Evolutionary conservation across 2,113 vertebrate genomes (phyloP).

Genomic region (Lanius collurio): DNA sequence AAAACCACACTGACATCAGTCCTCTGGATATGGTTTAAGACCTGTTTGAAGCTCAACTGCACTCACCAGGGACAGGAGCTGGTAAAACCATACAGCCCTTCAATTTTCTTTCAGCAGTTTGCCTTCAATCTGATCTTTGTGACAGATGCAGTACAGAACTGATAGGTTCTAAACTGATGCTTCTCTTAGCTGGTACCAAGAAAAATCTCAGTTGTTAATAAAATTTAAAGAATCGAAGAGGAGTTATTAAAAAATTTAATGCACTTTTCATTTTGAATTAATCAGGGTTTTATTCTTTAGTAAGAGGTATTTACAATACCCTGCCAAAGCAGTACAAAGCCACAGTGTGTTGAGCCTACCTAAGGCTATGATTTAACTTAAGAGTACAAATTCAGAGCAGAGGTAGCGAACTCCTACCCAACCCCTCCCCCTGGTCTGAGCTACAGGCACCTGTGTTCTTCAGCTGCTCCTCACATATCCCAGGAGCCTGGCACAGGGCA

Average conservation of each 20-base stretch:
- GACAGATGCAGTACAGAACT: not conserved
- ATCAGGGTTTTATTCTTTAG: not conserved
- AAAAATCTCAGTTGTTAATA: not conserved
- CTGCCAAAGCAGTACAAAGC: not conserved
- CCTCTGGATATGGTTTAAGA: not conserved
- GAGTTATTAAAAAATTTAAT: not conserved
- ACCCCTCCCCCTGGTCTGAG: not conserved
- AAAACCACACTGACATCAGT: not conserved
- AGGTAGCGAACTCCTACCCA: not conserved
- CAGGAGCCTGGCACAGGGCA: not conserved
- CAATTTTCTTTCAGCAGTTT: not conserved
- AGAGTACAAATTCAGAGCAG: not conserved
- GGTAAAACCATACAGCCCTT: not conserved
- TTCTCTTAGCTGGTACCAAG: not conserved
- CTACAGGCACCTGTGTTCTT: not conserved
- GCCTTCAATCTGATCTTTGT: not conserved
- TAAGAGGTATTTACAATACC: not conserved
- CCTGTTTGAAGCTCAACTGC: not conserved
- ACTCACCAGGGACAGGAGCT: not conserved
- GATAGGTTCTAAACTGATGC: not conserved
- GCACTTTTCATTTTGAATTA: not conserved
- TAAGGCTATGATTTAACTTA: not conserved
- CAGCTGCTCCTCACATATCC: not conserved
- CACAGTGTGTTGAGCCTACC: not conserved
- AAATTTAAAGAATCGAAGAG: not conserved